phyloP scores from a whole-genome alignment of 2,113 vertebrate genomes.

The Psittacus erithacus region DNA sequence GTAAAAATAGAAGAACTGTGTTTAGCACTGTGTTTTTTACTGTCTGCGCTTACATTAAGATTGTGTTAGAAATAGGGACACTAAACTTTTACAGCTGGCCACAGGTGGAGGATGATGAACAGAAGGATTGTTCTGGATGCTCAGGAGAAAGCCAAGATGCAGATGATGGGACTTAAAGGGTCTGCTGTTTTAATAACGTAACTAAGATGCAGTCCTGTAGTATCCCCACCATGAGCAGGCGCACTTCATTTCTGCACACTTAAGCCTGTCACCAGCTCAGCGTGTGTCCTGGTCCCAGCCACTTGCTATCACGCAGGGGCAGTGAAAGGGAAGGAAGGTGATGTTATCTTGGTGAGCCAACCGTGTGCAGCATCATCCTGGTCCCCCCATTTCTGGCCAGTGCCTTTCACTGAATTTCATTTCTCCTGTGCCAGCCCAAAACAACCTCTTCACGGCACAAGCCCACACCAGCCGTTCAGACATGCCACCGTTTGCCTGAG shows the following conservation, averaged over 20 bases:
- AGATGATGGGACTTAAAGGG: not conserved
- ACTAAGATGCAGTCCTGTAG: not conserved
- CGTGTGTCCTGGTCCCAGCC: fast-evolving
- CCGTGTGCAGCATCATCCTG: not conserved
- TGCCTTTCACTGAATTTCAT: not conserved
- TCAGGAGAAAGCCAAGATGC: not conserved
- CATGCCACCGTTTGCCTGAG: not conserved
- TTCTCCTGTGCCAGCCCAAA: not conserved
- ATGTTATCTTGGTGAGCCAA: not conserved
- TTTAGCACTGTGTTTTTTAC: slow-evolving; percentile 4
- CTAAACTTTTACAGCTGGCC: slow-evolving; percentile 33
- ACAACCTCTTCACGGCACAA: not conserved
- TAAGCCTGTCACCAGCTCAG: fast-evolving
- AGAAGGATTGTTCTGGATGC: not conserved
- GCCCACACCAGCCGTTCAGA: not conserved
- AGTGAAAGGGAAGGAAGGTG: not conserved
- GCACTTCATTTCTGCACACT: not conserved
- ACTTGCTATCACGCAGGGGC: fast-evolving
- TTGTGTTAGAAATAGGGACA: not conserved
- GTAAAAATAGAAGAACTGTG: slow-evolving; percentile 9
- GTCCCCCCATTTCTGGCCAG: not conserved
- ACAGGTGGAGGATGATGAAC: not conserved
- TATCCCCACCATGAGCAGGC: not conserved
- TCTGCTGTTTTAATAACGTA: not conserved
- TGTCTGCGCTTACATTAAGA: not conserved